Evolutionary conservation across 2,888 invertebrate genomes (phyloP).

Genomic region (Gryllus longicercus): DNA sequence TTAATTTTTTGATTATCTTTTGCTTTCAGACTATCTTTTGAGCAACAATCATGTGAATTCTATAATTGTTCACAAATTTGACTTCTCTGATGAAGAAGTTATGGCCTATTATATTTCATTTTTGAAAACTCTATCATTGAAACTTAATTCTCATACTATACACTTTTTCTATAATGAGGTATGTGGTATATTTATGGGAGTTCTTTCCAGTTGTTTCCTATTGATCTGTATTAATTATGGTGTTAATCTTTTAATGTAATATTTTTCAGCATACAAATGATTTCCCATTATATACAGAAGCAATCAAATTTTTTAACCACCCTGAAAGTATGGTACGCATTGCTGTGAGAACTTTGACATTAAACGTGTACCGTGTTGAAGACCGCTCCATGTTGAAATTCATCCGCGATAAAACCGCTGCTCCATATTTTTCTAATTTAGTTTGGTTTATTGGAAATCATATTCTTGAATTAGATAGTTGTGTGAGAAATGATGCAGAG

Average conservation of each 20-base stretch:
- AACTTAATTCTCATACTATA: constrained; percentile 95
- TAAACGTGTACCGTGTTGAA: constrained; percentile 94
- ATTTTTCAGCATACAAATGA: constrained; percentile 87
- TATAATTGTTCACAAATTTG: constrained; percentile 98
- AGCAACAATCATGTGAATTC: constrained; percentile 99
- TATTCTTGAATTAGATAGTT: constrained; percentile 90
- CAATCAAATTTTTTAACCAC: constrained; percentile 99
- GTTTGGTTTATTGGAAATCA: constrained; percentile 99
- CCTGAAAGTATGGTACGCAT: constrained; percentile 98
- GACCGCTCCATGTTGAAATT: constrained; percentile 93
- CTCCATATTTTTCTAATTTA: constrained; percentile 96
- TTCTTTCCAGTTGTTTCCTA: neutral
- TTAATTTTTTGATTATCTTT: neutral
- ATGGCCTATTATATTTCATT: constrained; percentile 99
- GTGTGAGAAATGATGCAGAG: constrained; percentile 94
- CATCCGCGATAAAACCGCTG: constrained; percentile 93
- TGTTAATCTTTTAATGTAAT: neutral
- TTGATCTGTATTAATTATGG: neutral
- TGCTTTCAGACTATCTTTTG: constrained; percentile 86
- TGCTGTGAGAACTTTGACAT: constrained; percentile 92
- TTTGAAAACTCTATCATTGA: constrained; percentile 94
- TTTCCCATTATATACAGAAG: constrained; percentile 98
- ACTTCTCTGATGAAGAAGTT: constrained; percentile 99
- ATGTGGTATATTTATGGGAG: constrained; percentile 45
- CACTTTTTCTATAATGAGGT: constrained; percentile 99